phyloP scores from a whole-genome alignment of 2,797 vertebrate species.

The Pipistrellus pipistrellus region DNA sequence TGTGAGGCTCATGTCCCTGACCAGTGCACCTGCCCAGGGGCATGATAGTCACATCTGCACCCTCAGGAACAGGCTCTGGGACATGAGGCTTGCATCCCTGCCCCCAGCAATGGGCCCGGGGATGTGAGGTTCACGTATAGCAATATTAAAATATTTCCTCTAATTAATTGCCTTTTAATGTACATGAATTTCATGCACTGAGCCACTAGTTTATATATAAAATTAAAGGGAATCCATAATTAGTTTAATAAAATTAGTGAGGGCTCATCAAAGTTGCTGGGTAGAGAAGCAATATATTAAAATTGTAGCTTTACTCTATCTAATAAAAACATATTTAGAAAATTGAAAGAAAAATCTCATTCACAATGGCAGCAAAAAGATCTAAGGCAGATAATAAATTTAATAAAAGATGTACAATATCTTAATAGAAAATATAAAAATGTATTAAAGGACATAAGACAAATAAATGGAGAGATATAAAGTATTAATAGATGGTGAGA shows the following conservation, averaged over 20 bases:
- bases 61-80: no score
- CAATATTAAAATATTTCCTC: no score
- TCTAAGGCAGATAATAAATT: background rate
- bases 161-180: no score
- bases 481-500: background rate
- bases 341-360: background rate
- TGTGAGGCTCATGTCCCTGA: no score
- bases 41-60: no score
- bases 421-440: conserved; percentile 21
- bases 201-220: background rate
- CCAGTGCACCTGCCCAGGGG: no score
- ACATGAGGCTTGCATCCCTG: no score
- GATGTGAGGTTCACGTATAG: no score
- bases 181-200: no score
- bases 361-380: background rate
- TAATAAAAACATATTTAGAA: background rate
- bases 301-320: background rate
- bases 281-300: background rate
- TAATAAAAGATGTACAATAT: background rate
- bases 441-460: background rate
- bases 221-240: background rate
- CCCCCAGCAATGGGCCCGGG: no score
- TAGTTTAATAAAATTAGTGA: conserved; percentile 18
- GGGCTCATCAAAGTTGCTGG: background rate
- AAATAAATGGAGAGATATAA: background rate